phyloP scores from a whole-genome alignment of 2,113 vertebrate species.

The Phasianus colchicus region DNA sequence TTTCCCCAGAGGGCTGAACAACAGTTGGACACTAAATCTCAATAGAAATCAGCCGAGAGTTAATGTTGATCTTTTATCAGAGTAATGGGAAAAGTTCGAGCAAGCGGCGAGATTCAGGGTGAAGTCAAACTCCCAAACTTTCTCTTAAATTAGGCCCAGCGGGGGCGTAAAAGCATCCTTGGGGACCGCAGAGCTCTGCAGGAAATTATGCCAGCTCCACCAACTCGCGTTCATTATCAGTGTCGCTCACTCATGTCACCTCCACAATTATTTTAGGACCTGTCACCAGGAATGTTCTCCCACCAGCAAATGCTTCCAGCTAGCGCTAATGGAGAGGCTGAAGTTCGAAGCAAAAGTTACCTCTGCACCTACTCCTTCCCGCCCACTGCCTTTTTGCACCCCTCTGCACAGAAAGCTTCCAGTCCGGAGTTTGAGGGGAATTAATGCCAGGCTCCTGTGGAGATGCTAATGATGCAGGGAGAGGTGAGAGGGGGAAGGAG shows the following conservation, averaged over 20 bases:
- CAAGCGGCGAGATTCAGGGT: neutral
- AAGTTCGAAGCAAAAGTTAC: neutral
- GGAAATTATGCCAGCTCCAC: constrained; percentile 55
- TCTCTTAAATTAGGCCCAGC: constrained; percentile 53
- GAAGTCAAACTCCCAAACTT: constrained; percentile 52
- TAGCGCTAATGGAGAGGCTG: neutral
- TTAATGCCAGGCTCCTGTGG: neutral
- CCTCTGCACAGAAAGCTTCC: neutral
- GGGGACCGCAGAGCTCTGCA: constrained; percentile 32
- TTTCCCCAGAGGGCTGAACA: neutral
- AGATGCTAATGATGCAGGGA: neutral
- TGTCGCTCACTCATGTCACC: constrained; percentile 61
- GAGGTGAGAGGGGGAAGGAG: neutral
- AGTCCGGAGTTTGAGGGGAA: rapidly evolving
- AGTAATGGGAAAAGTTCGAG: constrained; percentile 32
- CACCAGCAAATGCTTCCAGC: constrained; percentile 61
- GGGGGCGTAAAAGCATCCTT: constrained; percentile 59
- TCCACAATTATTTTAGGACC: constrained; percentile 63
- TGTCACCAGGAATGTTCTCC: constrained; percentile 64
- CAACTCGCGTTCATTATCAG: constrained; percentile 45
- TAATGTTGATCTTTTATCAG: constrained; percentile 11
- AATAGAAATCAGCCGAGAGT: neutral
- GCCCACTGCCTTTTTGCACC: neutral
- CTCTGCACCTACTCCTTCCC: neutral
- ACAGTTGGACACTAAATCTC: neutral